Evolutionary conservation across 2,113 vertebrate species (phyloP), one percentile per base, ranked within the genome.

Genomic region (Gopherus flavomarginatus): DNA sequence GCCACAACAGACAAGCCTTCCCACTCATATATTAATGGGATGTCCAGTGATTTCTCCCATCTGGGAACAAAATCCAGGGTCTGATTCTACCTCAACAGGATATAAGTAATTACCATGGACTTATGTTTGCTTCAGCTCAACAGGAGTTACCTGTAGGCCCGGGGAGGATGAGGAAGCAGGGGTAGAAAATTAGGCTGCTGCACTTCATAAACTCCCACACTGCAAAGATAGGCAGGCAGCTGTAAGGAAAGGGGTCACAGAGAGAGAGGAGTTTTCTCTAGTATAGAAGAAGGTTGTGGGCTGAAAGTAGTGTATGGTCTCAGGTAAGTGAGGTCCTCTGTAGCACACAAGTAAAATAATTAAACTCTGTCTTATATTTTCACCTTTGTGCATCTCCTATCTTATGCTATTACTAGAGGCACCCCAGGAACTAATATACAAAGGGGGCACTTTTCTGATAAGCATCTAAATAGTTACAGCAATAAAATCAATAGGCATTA

Each of bases 401-500:
- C 50, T 27, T 52, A 83, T 77, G 44, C 26, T 88, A 83, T 88
- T 93, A 90, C 72, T 82, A 94, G 92, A 96, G 91, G 72, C 57
- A 91, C 85, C 84, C 90, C 59, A 90, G 85, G 82, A 85, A 83
- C 88, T 96, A 94, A 97, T 97, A 94, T 87, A 96, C 49, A 85
- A 75, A 88, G 87, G 85, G 56, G 94, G 53, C 72, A 92, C 85
- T 87, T 84, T 96, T 91, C 85, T 86, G 84, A 94, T 94, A 95
- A 92, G 62, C 75, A 49, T 31, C n/a, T 84, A 81, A 75, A 86
- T 3, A 72, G 62, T 65, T 75, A 62, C 82, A 95, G 85, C 72
- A 94, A 81, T 95, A 92, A 95, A 78, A 97, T 97, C 96, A 93
- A 93, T 91, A 86, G 87, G 42, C 27, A 53, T 96, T 97, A 88